Conservation (phyloP, 2,113 vertebrate species). For the Psittacula cyanocephala region DNA sequence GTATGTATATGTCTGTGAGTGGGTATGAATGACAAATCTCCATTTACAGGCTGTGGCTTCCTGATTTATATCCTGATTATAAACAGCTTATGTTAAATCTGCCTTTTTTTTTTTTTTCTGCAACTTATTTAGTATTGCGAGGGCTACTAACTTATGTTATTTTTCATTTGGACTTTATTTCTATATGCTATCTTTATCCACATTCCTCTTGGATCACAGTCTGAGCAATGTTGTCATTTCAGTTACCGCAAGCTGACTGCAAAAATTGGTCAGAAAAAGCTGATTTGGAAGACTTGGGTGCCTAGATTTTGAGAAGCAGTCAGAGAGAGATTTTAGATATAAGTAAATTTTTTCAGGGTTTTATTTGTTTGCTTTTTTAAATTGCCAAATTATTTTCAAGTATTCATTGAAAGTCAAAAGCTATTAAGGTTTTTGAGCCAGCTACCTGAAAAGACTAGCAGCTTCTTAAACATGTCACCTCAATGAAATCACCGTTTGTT, state of each 20-base stretch:
- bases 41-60: not conserved
- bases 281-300: not conserved
- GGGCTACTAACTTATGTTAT: not conserved
- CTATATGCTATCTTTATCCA: not conserved
- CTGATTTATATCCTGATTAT: not conserved
- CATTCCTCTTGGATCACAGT: not conserved
- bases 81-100: not conserved
- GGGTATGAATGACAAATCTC: not conserved
- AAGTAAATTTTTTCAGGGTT: not conserved
- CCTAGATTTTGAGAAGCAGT: not conserved
- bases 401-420: not conserved
- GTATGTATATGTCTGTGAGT: not conserved
- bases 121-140: not conserved
- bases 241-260: not conserved
- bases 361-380: not conserved
- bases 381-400: not conserved
- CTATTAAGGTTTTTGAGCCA: not conserved
- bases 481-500: not conserved
- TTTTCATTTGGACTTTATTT: conserved; percentile 12
- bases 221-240: conserved; percentile 21
- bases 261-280: conserved; percentile 3
- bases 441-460: conserved; percentile 1
- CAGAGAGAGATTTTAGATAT: not conserved
- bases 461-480: not conserved
- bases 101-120: not conserved